Conservation (phyloP, 2,113 vertebrate genomes). For the Chrysochloris asiatica region DNA sequence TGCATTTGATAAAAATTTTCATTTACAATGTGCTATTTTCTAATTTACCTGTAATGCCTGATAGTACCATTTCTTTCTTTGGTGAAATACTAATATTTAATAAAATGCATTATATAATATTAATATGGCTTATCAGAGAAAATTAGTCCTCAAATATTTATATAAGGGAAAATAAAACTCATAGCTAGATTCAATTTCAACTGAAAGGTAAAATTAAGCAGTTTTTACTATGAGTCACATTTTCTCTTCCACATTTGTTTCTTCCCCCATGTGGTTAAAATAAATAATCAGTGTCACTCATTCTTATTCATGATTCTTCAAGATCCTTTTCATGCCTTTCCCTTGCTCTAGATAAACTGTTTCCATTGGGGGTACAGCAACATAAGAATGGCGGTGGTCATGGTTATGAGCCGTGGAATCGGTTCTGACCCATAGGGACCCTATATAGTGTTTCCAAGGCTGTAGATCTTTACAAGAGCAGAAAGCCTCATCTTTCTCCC, state of each 20-base stretch:
- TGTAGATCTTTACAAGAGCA: no score
- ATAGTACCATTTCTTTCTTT: not conserved
- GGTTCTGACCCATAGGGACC: no score
- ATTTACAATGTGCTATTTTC: not conserved
- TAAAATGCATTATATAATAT: not conserved
- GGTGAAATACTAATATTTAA: slow-evolving; percentile 5
- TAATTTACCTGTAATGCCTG: not conserved
- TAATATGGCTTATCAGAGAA: not conserved
- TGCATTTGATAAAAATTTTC: slow-evolving; percentile 26
- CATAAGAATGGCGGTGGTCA: no score
- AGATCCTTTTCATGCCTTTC: no score
- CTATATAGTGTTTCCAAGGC: no score
- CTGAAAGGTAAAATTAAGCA: not conserved
- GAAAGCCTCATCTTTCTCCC: no score
- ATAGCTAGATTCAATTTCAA: not conserved
- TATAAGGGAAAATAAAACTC: not conserved
- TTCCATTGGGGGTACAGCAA: not conserved
- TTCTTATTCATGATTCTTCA: not conserved
- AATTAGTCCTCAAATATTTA: not conserved
- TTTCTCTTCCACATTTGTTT: not conserved
- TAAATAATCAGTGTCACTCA: fast-evolving
- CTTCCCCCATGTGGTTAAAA: not conserved
- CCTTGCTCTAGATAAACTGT: no score
- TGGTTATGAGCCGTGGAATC: no score
- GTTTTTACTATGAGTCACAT: no score